These are phyloP conservation scores for Argynnis bischoffii DNA, from an alignment of 2,888 invertebrate species.

Conservation along the genomic window DNA sequence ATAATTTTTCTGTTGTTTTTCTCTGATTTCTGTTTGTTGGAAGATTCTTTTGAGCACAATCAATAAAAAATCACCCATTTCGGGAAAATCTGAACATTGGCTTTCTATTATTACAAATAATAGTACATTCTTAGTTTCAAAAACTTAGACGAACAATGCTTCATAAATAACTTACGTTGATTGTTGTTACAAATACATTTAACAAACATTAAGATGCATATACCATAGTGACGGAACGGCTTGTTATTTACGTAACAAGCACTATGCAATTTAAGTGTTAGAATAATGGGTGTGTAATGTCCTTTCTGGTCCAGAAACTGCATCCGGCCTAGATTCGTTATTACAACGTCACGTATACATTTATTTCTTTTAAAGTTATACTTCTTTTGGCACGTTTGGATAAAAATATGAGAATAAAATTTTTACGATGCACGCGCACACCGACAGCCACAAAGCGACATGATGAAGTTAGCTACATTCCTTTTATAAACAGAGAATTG, in stretches of 20 bases:
- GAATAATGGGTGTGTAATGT: constrained; percentile 68
- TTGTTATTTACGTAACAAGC: constrained; percentile 41
- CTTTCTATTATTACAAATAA: no score
- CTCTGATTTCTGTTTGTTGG: constrained; percentile 14
- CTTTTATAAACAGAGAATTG: no score
- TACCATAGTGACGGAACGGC: constrained; percentile 38
- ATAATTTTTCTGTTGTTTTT: constrained; percentile 28
- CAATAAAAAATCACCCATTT: constrained; percentile 14
- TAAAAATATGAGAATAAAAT: no score
- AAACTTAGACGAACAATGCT: constrained; percentile 6
- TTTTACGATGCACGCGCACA: no score
- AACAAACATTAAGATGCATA: constrained; percentile 36
- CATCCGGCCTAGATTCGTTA: constrained; percentile 64
- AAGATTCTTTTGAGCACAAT: background rate
- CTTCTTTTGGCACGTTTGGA: no score
- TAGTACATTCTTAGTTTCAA: background rate
- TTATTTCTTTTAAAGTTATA: no score
- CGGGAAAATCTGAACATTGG: background rate
- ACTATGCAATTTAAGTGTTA: constrained; percentile 41
- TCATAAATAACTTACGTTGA: constrained; percentile 26
- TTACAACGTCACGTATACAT: background rate
- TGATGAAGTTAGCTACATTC: no score
- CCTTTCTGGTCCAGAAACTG: constrained; percentile 77
- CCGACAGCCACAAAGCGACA: no score
- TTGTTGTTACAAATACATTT: constrained; percentile 33